phyloP scores from a whole-genome alignment of 92 coral and sea anemone genomes.

The Montipora capitata region DNA sequence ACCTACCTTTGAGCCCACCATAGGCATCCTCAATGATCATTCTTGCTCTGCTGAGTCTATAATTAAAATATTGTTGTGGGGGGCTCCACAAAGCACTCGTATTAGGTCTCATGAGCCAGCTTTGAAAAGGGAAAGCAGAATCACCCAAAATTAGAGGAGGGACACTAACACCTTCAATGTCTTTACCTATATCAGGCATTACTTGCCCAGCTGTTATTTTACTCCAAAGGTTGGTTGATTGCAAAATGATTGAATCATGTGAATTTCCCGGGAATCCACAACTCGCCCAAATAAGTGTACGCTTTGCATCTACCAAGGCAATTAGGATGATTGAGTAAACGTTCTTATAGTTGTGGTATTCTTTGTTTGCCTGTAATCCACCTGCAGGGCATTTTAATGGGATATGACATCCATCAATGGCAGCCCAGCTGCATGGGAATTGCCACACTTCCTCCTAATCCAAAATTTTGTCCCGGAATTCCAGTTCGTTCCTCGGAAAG shows the following conservation, averaged over 20 bases:
- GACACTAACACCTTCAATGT: neutral
- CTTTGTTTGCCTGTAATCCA: slow-evolving; percentile 26
- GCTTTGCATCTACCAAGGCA: slow-evolving; percentile 48
- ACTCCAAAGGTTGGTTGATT: neutral
- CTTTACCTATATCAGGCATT: neutral
- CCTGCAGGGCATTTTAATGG: slow-evolving; percentile 43
- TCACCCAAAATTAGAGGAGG: neutral
- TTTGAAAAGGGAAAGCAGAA: slow-evolving; percentile 48
- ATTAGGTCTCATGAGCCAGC: slow-evolving; percentile 34
- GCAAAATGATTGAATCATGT: slow-evolving; percentile 36
- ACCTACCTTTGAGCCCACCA: too few species aligned
- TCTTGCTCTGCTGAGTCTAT: slow-evolving; percentile 35
- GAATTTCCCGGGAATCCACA: slow-evolving; percentile 53
- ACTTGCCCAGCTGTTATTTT: slow-evolving; percentile 7
- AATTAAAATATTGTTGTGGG: slow-evolving; percentile 33
- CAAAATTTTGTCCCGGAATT: slow-evolving; percentile 35
- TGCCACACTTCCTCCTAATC: slow-evolving; percentile 57
- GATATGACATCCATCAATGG: slow-evolving; percentile 52
- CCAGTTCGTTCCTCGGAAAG: slow-evolving; percentile 42
- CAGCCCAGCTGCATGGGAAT: slow-evolving; percentile 48
- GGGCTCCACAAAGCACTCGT: slow-evolving; percentile 38
- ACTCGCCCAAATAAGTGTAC: slow-evolving; percentile 42
- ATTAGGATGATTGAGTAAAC: slow-evolving; percentile 41
- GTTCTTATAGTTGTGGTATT: slow-evolving; percentile 37
- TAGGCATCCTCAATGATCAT: slow-evolving; percentile 24